phyloP scores from a whole-genome alignment of 2,888 invertebrate genomes.

The Chaitophorus viminalis region DNA sequence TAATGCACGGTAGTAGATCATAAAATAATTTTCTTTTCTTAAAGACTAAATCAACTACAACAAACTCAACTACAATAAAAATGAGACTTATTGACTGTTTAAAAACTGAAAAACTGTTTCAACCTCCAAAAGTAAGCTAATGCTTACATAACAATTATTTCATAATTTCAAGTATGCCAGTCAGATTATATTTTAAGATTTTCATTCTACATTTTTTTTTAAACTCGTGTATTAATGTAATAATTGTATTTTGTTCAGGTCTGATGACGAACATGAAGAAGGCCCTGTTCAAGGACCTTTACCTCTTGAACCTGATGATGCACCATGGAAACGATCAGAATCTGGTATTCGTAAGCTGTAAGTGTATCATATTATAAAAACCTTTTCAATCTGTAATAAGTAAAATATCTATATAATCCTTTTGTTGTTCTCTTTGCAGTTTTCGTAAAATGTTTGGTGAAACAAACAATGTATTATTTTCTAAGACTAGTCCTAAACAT shows the following conservation, averaged over 20 bases:
- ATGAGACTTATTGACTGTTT: not conserved
- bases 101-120: slow-evolving; percentile 16
- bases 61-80: not conserved
- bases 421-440: slow-evolving; percentile 70
- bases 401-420: not conserved
- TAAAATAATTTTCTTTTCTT: slow-evolving; percentile 16
- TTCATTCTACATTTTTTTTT: not conserved
- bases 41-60: slow-evolving; percentile 11
- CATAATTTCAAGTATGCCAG: not conserved
- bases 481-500: slow-evolving; percentile 81
- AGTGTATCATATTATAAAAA: slow-evolving; percentile 68
- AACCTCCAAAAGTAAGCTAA: not conserved
- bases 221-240: not conserved
- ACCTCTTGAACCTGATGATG: slow-evolving; percentile 96
- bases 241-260: slow-evolving; percentile 48
- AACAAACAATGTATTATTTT: slow-evolving; percentile 68
- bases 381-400: not conserved
- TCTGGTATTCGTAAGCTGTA: slow-evolving; percentile 92
- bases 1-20: slow-evolving; percentile 47
- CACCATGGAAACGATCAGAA: slow-evolving; percentile 85
- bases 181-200: not conserved
- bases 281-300: slow-evolving; percentile 96
- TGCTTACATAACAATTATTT: not conserved
- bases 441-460: slow-evolving; percentile 92
- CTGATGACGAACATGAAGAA: slow-evolving; percentile 74